Evolutionary conservation across 2,113 vertebrate genomes (phyloP), one percentile per base, ranked within the genome.

Genomic region (Aviceda subcristata): DNA sequence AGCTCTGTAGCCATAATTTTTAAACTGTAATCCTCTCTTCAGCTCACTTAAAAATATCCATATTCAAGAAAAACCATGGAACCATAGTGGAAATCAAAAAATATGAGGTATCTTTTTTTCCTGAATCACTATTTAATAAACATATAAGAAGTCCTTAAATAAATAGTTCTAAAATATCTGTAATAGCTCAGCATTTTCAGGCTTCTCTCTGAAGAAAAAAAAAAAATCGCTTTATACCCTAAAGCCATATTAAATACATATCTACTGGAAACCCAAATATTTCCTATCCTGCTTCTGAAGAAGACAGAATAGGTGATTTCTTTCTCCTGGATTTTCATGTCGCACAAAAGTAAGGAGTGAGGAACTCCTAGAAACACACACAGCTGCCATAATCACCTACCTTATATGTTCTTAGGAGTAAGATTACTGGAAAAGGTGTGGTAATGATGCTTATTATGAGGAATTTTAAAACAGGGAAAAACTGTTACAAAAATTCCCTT

Each of bases 41-140:
- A 71, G n/a, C 9, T 90, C 30, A 57, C 22, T 66, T 85, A 7
- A 38, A 81, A 92, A 48, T 34, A 60, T 15, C 10, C 34, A 7
- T 19, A 27, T 26, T 82, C 29, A 66, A 55, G 41, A 64, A 66
- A 77, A 87, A 15, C 6, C 38, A 81, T 41, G 4, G 45, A 91
- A 59, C 5, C 5, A 55, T 4, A 75, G 7, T 0, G 0, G n/a
- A 77, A 81, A 60, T 21, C 0, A 34, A 69, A 38, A 62, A 15
- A 5, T 20, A 45, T 3, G 15, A 9, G 4, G 9, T 24, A 15
- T 13, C 13, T 32, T 69, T 26, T 46, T 32, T 50, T 79, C 14
- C 8, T 41, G 5, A 43, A 36, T 11, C 15, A 63, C 29, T 62
- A 26, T 82, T 75, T 67, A 62, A 77, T 41, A 26, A 84, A 57